phyloP scores from a whole-genome alignment of 2,797 vertebrate genomes.

The Sarcophilus harrisii region DNA sequence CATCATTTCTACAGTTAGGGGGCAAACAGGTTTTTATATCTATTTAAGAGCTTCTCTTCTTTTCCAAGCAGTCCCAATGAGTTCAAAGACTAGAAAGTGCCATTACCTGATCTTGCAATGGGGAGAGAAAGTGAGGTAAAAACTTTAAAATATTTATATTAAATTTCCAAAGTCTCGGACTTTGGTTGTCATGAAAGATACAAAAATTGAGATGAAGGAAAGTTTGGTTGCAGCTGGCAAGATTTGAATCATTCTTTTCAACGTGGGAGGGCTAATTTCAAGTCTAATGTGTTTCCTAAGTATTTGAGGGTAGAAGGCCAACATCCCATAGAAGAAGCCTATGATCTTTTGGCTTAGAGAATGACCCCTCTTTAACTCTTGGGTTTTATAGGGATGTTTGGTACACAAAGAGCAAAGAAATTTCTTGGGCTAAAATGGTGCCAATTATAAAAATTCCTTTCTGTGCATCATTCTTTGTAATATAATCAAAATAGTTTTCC shows the following conservation, averaged over 20 bases:
- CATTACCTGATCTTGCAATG: background rate
- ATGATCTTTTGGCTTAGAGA: conserved; percentile 70
- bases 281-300: conserved; percentile 49
- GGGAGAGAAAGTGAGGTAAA: conserved; percentile 35
- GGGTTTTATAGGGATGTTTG: conserved; percentile 47
- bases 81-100: conserved; percentile 55
- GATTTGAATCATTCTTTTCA: conserved; percentile 68
- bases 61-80: conserved; percentile 39
- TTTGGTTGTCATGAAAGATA: conserved; percentile 62
- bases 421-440: conserved; percentile 58
- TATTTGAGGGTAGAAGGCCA: conserved; percentile 62
- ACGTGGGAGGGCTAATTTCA: conserved; percentile 74
- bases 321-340: conserved; percentile 40
- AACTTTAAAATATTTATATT: conserved; percentile 47
- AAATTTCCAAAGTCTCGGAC: conserved; percentile 58
- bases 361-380: conserved; percentile 58
- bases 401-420: conserved; percentile 53
- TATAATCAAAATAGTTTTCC: conserved; percentile 37
- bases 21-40: conserved; percentile 67
- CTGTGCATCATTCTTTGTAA: conserved; percentile 6
- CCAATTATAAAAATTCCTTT: conserved; percentile 38
- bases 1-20: conserved; percentile 27
- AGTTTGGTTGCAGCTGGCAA: conserved; percentile 63
- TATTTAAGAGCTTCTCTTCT: conserved; percentile 26
- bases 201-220: conserved; percentile 63